Conservation (phyloP, 2,888 invertebrate genomes). For the Apotomis turbidana region DNA sequence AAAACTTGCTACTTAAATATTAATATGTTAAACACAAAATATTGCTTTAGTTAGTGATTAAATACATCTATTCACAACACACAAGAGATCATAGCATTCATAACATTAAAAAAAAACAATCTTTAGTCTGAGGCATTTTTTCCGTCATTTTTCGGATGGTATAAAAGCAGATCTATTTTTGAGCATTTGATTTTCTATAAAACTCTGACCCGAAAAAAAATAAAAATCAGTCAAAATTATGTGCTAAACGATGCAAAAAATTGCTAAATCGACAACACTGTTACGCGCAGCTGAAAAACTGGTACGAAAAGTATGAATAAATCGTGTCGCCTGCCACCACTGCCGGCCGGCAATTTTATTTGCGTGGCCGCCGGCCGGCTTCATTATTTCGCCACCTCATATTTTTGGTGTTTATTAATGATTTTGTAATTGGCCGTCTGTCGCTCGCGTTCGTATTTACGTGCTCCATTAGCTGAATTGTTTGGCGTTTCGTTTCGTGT, state of each 20-base stretch:
- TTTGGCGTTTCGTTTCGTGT: conserved; percentile 36
- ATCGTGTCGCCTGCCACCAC: conserved; percentile 45
- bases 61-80: too few species aligned
- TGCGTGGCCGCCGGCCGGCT: conserved; percentile 47
- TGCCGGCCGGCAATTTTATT: conserved; percentile 54
- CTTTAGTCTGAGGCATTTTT: too few species aligned
- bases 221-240: too few species aligned
- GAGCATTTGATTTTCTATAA: too few species aligned
- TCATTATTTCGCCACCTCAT: conserved; percentile 71
- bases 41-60: too few species aligned
- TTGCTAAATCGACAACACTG: conserved; percentile 2
- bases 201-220: too few species aligned
- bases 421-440: conserved; percentile 72
- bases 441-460: conserved; percentile 63
- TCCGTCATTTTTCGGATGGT: conserved; percentile 41
- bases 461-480: conserved; percentile 55
- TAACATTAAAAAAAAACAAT: too few species aligned
- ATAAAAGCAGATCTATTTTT: too few species aligned
- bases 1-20: too few species aligned
- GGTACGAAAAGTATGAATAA: conserved; percentile 63
- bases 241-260: too few species aligned
- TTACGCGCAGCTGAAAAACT: conserved; percentile 64
- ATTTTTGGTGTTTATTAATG: conserved; percentile 73
- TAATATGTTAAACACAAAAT: too few species aligned
- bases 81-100: too few species aligned